Evolutionary conservation across 2,888 invertebrate genomes (phyloP).

Genomic region (Cynaeus angustus): DNA sequence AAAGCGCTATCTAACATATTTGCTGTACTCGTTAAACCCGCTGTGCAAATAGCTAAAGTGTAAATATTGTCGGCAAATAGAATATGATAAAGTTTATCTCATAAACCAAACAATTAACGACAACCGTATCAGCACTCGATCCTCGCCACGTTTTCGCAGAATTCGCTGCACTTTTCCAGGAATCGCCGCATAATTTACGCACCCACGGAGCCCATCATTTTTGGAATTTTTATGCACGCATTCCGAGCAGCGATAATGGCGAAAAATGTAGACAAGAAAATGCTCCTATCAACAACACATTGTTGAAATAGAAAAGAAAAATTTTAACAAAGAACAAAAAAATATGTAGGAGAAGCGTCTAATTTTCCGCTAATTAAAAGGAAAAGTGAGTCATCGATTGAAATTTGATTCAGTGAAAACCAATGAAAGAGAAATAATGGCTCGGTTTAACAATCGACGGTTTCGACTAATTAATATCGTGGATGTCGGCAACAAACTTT

Average conservation of each 20-base stretch:
- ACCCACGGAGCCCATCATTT: too few relatives aligned
- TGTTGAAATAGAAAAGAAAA: too few relatives aligned
- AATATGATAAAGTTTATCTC: conserved; percentile 40
- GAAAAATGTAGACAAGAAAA: background rate
- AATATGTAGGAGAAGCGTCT: background rate
- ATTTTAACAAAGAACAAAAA: too few relatives aligned
- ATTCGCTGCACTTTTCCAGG: conserved; percentile 35
- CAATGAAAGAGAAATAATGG: too few relatives aligned
- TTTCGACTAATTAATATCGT: too few relatives aligned
- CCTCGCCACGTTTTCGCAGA: conserved; percentile 31
- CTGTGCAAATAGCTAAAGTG: conserved; percentile 29
- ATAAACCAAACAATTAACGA: conserved; percentile 24
- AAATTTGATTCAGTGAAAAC: background rate
- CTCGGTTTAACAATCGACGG: too few relatives aligned
- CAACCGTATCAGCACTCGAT: background rate
- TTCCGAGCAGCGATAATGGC: background rate
- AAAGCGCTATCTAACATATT: conserved; percentile 19
- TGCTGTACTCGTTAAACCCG: conserved; percentile 17
- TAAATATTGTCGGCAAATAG: conserved; percentile 37
- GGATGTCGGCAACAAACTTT: too few relatives aligned
- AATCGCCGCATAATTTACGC: conserved; percentile 4
- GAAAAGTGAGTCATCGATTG: background rate
- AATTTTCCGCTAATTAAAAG: background rate
- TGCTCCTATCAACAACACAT: background rate
- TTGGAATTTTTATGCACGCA: too few relatives aligned